A percentile compares a stretch with the other conserved stretches of the same genome.
Evolutionary conservation across 2,113 vertebrate species (phyloP).

Genomic region (Heloderma charlesbogerti): DNA sequence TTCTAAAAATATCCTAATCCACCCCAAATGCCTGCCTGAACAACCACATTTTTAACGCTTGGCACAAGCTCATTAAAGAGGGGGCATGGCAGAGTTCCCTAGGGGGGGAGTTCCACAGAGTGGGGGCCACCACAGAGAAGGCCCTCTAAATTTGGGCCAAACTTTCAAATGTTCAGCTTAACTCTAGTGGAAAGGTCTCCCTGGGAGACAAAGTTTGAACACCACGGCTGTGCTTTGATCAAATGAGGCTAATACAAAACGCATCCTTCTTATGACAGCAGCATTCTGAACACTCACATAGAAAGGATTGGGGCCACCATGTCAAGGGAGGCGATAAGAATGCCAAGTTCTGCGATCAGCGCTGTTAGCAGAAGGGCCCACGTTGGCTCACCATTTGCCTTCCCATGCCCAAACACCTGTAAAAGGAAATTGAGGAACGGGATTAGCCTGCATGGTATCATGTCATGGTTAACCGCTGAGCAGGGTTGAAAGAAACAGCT

Average conservation of each 20-base stretch:
- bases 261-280: not conserved
- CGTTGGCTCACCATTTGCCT: conserved; percentile 93
- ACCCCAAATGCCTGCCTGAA: no score
- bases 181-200: not conserved
- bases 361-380: conserved; percentile 96
- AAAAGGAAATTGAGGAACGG: conserved; percentile 7
- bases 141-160: not conserved
- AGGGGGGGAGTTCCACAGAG: no score
- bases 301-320: conserved; percentile 99
- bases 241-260: not conserved
- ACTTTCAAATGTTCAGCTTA: not conserved
- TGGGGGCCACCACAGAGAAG: not conserved
- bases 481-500: not conserved
- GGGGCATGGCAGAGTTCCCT: no score
- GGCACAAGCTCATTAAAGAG: no score
- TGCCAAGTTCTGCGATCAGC: conserved; percentile 94
- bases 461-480: not conserved
- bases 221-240: not conserved
- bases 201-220: accelerated
- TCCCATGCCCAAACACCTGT: conserved; percentile 95
- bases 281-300: conserved; percentile 83
- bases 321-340: conserved; percentile 97
- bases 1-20: no score
- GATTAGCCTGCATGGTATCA: not conserved
- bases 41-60: no score